Conservation (phyloP, 2,888 invertebrate genomes). For the Epiperipatus broadwayi region DNA sequence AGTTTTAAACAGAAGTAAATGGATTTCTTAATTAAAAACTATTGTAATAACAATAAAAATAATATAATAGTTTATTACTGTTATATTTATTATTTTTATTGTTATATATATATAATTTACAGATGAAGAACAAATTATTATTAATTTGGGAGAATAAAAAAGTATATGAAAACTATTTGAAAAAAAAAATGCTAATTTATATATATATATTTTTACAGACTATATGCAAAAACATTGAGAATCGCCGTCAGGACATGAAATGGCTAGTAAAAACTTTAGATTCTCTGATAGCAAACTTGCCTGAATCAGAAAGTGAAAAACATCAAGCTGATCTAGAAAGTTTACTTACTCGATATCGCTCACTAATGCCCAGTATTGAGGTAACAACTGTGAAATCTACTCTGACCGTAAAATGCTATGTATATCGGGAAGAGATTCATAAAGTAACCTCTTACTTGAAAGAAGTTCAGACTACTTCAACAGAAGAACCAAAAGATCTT, state of each 20-base stretch:
- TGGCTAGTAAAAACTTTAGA: conserved; percentile 82
- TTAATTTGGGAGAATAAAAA: too few relatives aligned
- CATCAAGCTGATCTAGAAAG: conserved; percentile 65
- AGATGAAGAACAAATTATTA: too few relatives aligned
- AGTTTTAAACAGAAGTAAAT: too few relatives aligned
- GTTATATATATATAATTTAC: too few relatives aligned
- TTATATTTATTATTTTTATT: too few relatives aligned
- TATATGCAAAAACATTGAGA: conserved; percentile 73
- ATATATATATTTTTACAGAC: too few relatives aligned
- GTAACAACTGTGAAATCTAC: conserved; percentile 81
- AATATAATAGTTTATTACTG: too few relatives aligned
- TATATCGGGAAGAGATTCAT: conserved; percentile 67
- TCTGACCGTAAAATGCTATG: conserved; percentile 74
- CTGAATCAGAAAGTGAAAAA: conserved; percentile 52
- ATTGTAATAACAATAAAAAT: too few relatives aligned
- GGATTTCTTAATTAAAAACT: too few relatives aligned
- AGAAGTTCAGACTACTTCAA: conserved; percentile 50
- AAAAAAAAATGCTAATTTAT: too few relatives aligned
- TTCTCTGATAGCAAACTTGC: conserved; percentile 57
- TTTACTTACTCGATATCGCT: conserved; percentile 56
- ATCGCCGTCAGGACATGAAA: conserved; percentile 78
- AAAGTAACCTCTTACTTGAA: conserved; percentile 60
- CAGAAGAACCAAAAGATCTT: conserved; percentile 42
- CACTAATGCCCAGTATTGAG: conserved; percentile 73
- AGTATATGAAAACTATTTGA: too few relatives aligned